phyloP scores from a whole-genome alignment of 2,888 invertebrate genomes.

The Caenorhabditis sulstoni region DNA sequence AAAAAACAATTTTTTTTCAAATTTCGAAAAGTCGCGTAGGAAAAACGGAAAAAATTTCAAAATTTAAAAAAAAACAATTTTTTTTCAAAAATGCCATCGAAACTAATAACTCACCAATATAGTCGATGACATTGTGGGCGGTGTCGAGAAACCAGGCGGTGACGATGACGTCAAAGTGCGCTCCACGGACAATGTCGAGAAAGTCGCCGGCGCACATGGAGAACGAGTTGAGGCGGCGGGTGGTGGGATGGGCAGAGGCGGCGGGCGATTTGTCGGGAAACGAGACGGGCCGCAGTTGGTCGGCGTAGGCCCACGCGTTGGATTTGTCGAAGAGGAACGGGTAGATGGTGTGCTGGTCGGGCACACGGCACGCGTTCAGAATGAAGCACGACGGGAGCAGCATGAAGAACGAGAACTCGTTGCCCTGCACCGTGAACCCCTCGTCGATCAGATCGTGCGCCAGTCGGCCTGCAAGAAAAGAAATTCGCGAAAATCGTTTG shows the following conservation, averaged over 20 bases:
- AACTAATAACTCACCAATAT: conserved; percentile 84
- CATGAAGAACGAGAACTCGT: conserved; percentile 98
- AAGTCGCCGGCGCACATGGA: conserved; percentile 98
- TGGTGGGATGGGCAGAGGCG: background rate
- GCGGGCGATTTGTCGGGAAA: conserved; percentile 92
- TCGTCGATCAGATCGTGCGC: conserved; percentile 93
- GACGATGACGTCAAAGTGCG: conserved; percentile 92
- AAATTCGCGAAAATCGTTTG: too few relatives aligned
- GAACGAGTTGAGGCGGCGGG: conserved; percentile 83
- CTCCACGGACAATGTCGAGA: conserved; percentile 86
- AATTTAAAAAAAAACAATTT: too few relatives aligned
- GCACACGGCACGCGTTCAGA: conserved; percentile 87
- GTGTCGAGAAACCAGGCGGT: conserved; percentile 99
- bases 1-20: too few relatives aligned
- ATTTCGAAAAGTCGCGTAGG: too few relatives aligned
- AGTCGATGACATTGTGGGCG: conserved; percentile 94
- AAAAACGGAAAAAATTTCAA: too few relatives aligned
- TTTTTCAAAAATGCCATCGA: background rate
- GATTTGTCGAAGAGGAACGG: conserved; percentile 97
- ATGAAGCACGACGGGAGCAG: conserved; percentile 96
- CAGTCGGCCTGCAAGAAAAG: conserved; percentile 86
- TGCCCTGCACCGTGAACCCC: conserved; percentile 95
- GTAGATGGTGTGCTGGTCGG: conserved; percentile 88
- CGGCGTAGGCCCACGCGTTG: conserved; percentile 89
- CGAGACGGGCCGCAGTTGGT: conserved; percentile 87